phyloP scores from a whole-genome alignment of 2,888 invertebrate species.

The Branchinecta sandiegonensis region DNA sequence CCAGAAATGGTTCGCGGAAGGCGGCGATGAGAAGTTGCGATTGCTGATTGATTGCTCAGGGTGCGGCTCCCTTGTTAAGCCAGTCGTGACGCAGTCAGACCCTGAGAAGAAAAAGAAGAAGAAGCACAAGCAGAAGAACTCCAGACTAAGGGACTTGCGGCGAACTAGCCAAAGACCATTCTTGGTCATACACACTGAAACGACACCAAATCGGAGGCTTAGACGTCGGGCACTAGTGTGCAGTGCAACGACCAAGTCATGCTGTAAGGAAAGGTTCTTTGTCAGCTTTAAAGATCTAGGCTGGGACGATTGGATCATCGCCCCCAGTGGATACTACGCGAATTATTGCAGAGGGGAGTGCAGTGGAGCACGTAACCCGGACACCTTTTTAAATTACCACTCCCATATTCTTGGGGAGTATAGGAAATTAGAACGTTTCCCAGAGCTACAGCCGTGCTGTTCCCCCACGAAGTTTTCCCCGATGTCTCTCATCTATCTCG shows the following conservation, averaged over 20 bases:
- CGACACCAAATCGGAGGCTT: slow-evolving; percentile 44
- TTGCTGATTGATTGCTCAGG: slow-evolving; percentile 47
- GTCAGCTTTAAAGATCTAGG: slow-evolving; percentile 78
- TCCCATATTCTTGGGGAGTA: slow-evolving; percentile 82
- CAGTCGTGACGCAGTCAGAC: slow-evolving; percentile 28
- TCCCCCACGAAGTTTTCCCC: slow-evolving; percentile 80
- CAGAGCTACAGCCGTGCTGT: slow-evolving; percentile 77
- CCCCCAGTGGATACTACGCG: slow-evolving; percentile 67
- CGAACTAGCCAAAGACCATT: slow-evolving; percentile 52
- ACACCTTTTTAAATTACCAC: slow-evolving; percentile 71
- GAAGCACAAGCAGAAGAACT: not conserved
- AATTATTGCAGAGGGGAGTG: slow-evolving; percentile 88
- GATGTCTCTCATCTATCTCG: slow-evolving; percentile 83
- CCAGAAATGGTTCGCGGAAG: slow-evolving; percentile 47
- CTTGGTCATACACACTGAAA: slow-evolving; percentile 62
- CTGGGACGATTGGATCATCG: slow-evolving; percentile 58
- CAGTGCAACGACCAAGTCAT: slow-evolving; percentile 53
- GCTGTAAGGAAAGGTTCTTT: slow-evolving; percentile 78
- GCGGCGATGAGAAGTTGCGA: slow-evolving; percentile 43
- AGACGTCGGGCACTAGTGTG: slow-evolving; percentile 68
- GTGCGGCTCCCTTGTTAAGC: slow-evolving; percentile 32
- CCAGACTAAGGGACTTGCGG: slow-evolving; percentile 7
- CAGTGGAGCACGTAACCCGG: slow-evolving; percentile 55
- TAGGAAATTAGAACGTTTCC: slow-evolving; percentile 47
- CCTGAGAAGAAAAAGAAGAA: slow-evolving; percentile 20